Conservation (phyloP, 2,888 invertebrate genomes). For the Hypsopygia costalis region DNA sequence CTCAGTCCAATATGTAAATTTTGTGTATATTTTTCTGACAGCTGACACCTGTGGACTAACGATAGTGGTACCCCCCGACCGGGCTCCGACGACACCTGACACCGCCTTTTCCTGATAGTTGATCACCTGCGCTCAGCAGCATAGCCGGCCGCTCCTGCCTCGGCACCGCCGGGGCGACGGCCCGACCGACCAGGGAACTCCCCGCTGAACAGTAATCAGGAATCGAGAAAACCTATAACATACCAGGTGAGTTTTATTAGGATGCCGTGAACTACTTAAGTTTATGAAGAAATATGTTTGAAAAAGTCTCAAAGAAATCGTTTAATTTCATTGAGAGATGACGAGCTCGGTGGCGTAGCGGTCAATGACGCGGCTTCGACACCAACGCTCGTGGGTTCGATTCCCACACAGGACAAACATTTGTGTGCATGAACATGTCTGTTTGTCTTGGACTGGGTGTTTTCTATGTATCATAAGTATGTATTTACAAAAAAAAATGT, state of each 20-base stretch:
- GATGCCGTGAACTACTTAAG: not conserved
- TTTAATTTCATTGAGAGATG: too few relatives aligned
- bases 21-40: constrained; percentile 27
- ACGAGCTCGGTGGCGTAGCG: too few relatives aligned
- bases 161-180: constrained; percentile 43
- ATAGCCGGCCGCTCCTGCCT: constrained; percentile 36
- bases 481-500: too few relatives aligned
- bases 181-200: constrained; percentile 27
- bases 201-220: not conserved
- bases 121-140: constrained; percentile 31
- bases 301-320: too few relatives aligned
- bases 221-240: constrained; percentile 7
- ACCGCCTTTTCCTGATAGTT: constrained; percentile 77
- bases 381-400: too few relatives aligned
- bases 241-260: constrained; percentile 5
- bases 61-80: constrained; percentile 69
- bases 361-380: too few relatives aligned
- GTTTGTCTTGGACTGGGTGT: too few relatives aligned
- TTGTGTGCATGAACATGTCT: too few relatives aligned
- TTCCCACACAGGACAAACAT: too few relatives aligned
- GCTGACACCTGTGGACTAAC: constrained; percentile 76
- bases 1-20: too few relatives aligned
- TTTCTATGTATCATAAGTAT: too few relatives aligned
- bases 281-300: too few relatives aligned
- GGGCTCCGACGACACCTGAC: constrained; percentile 80